Percentiles rank a stretch among this genome's conserved stretches.
Evolutionary conservation across 2,797 vertebrate species (phyloP).

Genomic region (Anguilla marmorata): DNA sequence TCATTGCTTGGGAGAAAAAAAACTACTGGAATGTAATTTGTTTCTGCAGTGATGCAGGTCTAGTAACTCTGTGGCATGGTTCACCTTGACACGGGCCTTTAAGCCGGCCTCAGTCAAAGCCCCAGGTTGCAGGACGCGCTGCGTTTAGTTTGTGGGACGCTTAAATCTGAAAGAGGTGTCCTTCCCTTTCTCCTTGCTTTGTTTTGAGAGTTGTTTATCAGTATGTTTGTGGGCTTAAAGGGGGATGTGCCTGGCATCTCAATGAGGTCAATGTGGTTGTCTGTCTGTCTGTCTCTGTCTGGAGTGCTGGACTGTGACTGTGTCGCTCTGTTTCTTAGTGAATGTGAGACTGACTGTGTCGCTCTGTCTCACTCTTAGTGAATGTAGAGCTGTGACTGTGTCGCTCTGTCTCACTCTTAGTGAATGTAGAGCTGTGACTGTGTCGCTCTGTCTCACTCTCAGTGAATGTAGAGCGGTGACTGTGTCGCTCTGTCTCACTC

Average conservation of each 20-base stretch:
- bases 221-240: background rate
- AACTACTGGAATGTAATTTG: background rate
- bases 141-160: background rate
- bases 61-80: constrained; percentile 17
- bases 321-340: background rate
- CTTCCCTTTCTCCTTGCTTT: background rate
- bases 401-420: too few species aligned
- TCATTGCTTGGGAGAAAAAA: background rate
- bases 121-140: background rate
- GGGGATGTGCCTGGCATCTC: background rate
- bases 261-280: background rate
- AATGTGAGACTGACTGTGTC: constrained; percentile 12
- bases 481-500: too few species aligned
- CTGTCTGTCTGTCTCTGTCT: background rate
- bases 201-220: background rate
- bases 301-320: background rate
- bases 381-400: too few species aligned
- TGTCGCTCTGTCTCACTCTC: too few species aligned
- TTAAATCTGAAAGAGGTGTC: background rate
- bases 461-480: too few species aligned
- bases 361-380: background rate
- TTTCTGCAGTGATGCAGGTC: constrained; percentile 22
- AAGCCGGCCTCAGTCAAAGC: background rate
- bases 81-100: background rate
- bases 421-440: too few species aligned